Evolutionary conservation across 1,140 invertebrate genomes (phyloP), one percentile per base, ranked within the genome.

Genomic region (Conus ventricosus): DNA sequence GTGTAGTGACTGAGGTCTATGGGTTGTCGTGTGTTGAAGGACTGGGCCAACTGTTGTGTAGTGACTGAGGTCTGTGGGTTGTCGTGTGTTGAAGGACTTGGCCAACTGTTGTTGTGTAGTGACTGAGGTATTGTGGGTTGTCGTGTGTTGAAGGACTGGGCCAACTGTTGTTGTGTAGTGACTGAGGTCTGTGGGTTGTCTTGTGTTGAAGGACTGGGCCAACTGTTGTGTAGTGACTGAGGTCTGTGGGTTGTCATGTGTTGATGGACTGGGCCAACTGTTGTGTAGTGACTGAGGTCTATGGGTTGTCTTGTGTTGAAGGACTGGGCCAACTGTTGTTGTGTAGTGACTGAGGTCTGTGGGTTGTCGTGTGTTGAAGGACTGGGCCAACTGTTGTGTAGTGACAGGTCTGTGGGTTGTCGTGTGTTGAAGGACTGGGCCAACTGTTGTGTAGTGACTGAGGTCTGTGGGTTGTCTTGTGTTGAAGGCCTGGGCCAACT

Each of bases 221-320:
- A 39, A 39, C 39, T n/a, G n/a, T 15, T 78, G n/a, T 51, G n/a
- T 78, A 23, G n/a, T 27, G 25, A 27, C 39, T 78, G 76, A 78
- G 4, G 23, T 27, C 7, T 78, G 76, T 60, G 8, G 57, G 20
- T 85, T n/a, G 81, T 88, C 88, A 63, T 88, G 51, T 87, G 78
- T 93, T 91, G 67, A 23, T 95, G 94, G 92, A 93, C 51, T 95
- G 95, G 95, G 94, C 95, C 23, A 90, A 91, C 39, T 88, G 91
- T 85, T 87, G n/a, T n/a, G n/a, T n/a, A n/a, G n/a, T n/a, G n/a
- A n/a, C n/a, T n/a, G n/a, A n/a, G n/a, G n/a, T n/a, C n/a, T n/a
- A n/a, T n/a, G n/a, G n/a, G n/a, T n/a, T 39, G 39, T 39, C 0
- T 1, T 39, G 39, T 39, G 39, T 39, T 39, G 39, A 39, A 39